Conservation (phyloP, 2,113 vertebrate genomes). For the Rhynchopsitta pachyrhyncha region DNA sequence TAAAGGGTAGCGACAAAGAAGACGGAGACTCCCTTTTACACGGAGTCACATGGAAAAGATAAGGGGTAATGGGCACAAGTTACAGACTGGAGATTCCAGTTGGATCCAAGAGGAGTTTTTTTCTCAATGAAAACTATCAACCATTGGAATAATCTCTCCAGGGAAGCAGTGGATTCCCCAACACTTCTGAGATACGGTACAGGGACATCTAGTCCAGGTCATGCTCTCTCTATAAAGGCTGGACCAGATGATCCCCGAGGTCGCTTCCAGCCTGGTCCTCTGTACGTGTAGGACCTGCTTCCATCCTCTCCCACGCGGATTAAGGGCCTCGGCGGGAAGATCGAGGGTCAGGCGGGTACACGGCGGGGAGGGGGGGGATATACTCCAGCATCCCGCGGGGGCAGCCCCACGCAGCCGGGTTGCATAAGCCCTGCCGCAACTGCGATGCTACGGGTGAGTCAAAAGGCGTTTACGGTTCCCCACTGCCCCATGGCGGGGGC, state of each 20-base stretch:
- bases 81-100: neutral
- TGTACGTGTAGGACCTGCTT: neutral
- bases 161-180: neutral
- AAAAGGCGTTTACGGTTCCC: neutral
- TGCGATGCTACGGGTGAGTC: neutral
- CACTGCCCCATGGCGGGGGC: neutral
- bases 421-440: slow-evolving; percentile 32
- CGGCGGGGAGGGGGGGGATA: neutral
- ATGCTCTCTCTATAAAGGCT: neutral
- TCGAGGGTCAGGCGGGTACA: neutral
- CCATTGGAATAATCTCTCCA: neutral
- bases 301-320: neutral
- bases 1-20: neutral
- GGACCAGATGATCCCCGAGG: neutral
- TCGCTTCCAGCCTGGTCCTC: neutral
- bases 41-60: neutral
- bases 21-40: neutral
- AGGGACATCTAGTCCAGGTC: neutral
- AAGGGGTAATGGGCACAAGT: neutral
- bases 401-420: neutral
- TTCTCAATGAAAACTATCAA: neutral
- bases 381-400: neutral
- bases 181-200: neutral
- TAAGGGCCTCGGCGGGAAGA: neutral
- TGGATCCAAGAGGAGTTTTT: neutral